A percentile compares a stretch with the other conserved stretches of the same genome.
Conservation (phyloP, 2,113 vertebrate genomes). For the Eptesicus fuscus region DNA sequence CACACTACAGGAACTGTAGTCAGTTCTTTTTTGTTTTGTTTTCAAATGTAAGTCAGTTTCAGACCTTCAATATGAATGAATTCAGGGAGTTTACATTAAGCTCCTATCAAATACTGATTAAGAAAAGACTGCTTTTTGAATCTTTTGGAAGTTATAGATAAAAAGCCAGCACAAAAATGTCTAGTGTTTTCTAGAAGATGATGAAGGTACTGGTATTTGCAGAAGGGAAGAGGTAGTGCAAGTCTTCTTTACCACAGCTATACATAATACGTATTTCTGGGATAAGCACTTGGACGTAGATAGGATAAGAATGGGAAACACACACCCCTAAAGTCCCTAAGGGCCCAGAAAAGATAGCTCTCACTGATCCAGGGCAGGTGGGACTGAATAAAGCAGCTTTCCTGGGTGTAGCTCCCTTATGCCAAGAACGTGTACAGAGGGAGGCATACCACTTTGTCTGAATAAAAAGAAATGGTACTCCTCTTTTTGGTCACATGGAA, state of each 20-base stretch:
- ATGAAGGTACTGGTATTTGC: background rate
- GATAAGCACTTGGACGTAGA: background rate
- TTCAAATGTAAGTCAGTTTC: background rate
- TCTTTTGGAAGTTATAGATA: background rate
- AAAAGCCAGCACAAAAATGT: background rate
- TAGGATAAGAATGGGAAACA: background rate
- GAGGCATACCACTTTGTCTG: background rate
- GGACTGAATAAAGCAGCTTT: background rate
- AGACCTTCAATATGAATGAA: background rate
- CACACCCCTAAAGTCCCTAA: background rate
- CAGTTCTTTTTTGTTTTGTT: constrained; percentile 4
- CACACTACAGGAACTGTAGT: background rate
- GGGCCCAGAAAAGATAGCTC: background rate
- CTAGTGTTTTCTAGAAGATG: background rate
- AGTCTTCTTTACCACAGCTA: background rate
- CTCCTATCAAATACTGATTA: background rate
- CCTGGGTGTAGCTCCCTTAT: background rate
- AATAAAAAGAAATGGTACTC: background rate
- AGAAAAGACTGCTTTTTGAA: background rate
- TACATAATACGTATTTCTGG: background rate
- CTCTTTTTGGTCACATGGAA: background rate
- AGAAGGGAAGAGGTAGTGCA: background rate
- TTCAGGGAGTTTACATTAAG: background rate
- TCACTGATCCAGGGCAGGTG: background rate
- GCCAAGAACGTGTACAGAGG: background rate